phyloP scores from a whole-genome alignment of 2,888 invertebrate species.

The Autographa gamma region DNA sequence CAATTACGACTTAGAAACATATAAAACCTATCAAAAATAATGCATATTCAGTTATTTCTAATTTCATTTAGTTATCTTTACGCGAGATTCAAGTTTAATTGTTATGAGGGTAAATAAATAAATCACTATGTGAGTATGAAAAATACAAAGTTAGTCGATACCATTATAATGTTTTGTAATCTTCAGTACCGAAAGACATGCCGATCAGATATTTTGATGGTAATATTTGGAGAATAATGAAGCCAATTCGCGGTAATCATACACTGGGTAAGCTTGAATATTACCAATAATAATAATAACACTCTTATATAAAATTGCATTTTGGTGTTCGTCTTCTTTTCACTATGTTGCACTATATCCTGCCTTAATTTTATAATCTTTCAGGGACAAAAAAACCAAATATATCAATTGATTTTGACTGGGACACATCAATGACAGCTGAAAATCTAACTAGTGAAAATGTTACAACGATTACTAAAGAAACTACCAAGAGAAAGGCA shows the following conservation, averaged over 20 bases:
- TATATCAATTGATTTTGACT: constrained; percentile 9
- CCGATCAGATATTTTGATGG: constrained; percentile 48
- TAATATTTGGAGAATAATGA: constrained; percentile 39
- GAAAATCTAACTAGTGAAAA: not conserved
- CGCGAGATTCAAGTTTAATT: constrained; percentile 24
- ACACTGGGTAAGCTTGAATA: constrained; percentile 17
- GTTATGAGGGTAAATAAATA: constrained; percentile 33
- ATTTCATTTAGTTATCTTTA: constrained; percentile 37
- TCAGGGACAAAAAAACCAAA: constrained; percentile 21
- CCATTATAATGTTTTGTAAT: constrained; percentile 11
- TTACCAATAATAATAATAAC: not conserved
- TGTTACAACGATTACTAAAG: not conserved
- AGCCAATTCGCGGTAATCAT: constrained; percentile 2
- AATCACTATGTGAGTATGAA: not conserved
- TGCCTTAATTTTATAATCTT: constrained; percentile 11
- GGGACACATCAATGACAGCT: not conserved
- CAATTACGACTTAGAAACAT: not conserved
- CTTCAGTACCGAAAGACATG: constrained; percentile 26
- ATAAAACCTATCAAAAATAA: constrained; percentile 11
- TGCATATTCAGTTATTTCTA: constrained; percentile 42
- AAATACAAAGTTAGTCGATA: not conserved
- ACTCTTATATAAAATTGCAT: not conserved
- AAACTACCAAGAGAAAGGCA: not conserved
- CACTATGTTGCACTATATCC: too few species aligned
- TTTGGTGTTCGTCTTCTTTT: too few species aligned